Percentiles rank a stretch among this genome's conserved stretches.
Conservation (phyloP, 2,113 vertebrate species). For the Fregata magnificens region DNA sequence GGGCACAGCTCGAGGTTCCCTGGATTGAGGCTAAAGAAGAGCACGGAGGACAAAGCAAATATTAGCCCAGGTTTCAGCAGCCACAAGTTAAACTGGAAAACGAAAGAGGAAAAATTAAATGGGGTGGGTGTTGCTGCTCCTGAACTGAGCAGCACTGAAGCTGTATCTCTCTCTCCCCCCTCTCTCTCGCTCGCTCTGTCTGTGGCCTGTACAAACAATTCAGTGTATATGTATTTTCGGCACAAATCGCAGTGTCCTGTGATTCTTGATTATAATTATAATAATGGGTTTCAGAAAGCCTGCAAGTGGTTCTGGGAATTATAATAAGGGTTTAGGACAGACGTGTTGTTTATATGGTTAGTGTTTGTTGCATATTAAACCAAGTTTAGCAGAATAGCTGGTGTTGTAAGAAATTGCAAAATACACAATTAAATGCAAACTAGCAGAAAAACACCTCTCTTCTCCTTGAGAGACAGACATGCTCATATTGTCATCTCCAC, state of each 20-base stretch:
- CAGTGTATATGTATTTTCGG: slow-evolving; percentile 64
- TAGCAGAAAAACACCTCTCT: neutral
- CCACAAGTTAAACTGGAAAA: neutral
- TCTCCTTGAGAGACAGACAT: neutral
- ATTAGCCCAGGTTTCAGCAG: neutral
- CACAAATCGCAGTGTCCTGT: slow-evolving; percentile 74
- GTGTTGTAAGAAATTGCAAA: slow-evolving; percentile 54
- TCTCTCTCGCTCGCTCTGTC: neutral
- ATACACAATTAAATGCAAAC: slow-evolving; percentile 62
- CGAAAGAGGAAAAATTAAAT: slow-evolving; percentile 4
- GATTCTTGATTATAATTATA: slow-evolving; percentile 79
- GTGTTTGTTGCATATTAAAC: slow-evolving; percentile 72
- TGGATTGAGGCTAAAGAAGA: neutral
- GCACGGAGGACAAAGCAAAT: neutral
- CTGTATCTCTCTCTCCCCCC: neutral
- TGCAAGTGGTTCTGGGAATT: slow-evolving; percentile 69
- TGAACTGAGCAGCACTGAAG: neutral
- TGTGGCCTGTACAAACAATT: slow-evolving; percentile 42
- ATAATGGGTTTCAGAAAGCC: slow-evolving; percentile 77
- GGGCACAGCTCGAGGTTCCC: neutral
- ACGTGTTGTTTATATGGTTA: slow-evolving; percentile 63
- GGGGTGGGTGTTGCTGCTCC: neutral
- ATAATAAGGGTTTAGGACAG: slow-evolving; percentile 69
- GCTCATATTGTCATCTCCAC: neutral
- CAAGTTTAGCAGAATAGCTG: slow-evolving; percentile 54